These are phyloP conservation scores for Mormyrus hasselquistii DNA, from an alignment of 2,797 vertebrate genomes.

Conservation along the genomic window DNA sequence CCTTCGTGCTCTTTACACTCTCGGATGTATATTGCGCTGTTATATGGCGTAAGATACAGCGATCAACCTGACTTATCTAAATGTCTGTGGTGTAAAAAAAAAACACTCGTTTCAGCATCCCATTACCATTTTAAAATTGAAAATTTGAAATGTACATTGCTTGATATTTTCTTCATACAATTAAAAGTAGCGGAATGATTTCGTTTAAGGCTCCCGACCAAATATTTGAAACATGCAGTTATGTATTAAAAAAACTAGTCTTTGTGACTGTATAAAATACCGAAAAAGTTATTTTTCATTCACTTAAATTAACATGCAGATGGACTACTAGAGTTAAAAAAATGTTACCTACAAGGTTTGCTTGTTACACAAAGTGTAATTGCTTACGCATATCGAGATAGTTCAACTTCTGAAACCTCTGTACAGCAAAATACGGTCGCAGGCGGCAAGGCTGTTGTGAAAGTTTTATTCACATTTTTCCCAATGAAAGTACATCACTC, in stretches of 20 bases:
- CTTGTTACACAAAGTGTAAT: background rate
- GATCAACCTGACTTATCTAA: background rate
- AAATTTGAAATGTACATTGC: background rate
- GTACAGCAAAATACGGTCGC: background rate
- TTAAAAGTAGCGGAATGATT: background rate
- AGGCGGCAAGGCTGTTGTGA: slow-evolving; percentile 37
- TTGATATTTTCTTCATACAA: background rate
- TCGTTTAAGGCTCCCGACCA: background rate
- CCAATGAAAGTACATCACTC: slow-evolving; percentile 42
- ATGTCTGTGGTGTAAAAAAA: background rate
- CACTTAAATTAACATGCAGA: background rate
- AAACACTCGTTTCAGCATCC: background rate
- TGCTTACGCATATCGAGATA: background rate
- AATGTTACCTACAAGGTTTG: background rate
- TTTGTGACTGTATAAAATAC: background rate
- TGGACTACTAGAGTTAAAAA: background rate
- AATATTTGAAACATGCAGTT: background rate
- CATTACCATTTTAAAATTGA: background rate
- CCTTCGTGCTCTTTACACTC: background rate
- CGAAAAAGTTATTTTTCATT: background rate
- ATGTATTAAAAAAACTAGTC: background rate
- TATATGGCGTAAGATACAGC: background rate
- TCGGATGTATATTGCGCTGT: background rate
- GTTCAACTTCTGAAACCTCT: background rate
- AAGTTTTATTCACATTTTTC: slow-evolving; percentile 55